Conservation (phyloP, 2,888 invertebrate genomes). For the Leptinotarsa peninsularis region DNA sequence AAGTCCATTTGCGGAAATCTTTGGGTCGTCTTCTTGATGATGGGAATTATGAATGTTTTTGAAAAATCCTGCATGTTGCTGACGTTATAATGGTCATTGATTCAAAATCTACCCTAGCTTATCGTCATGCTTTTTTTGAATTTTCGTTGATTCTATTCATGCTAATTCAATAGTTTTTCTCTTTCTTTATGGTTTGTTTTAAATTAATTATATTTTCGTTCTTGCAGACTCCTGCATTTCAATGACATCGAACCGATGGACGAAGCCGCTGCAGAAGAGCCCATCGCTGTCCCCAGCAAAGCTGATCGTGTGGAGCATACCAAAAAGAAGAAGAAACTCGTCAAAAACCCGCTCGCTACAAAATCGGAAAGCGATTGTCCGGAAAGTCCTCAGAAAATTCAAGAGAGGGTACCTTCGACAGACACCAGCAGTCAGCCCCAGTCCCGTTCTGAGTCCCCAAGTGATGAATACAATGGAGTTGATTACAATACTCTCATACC, state of each 20-base stretch:
- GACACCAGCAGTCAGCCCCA: constrained; percentile 51
- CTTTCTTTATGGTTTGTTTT: too few relatives aligned
- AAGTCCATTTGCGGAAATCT: too few relatives aligned
- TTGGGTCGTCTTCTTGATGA: too few relatives aligned
- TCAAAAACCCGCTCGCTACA: constrained; percentile 59
- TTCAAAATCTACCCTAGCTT: too few relatives aligned
- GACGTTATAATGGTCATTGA: too few relatives aligned
- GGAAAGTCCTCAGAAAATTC: constrained; percentile 57
- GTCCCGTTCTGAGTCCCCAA: constrained; percentile 62
- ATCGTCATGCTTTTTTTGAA: too few relatives aligned
- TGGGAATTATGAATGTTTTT: too few relatives aligned
- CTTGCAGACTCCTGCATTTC: constrained; percentile 77
- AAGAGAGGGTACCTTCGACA: constrained; percentile 60
- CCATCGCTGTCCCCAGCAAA: constrained; percentile 60
- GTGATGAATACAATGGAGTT: constrained; percentile 59
- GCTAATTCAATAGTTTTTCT: too few relatives aligned
- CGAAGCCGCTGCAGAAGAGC: constrained; percentile 69
- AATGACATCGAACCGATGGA: constrained; percentile 78
- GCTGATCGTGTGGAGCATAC: constrained; percentile 57
- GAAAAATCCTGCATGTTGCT: too few relatives aligned
- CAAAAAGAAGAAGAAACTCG: constrained; percentile 57
- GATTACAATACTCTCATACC: constrained; percentile 65
- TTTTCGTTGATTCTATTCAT: too few relatives aligned
- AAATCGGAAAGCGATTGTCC: constrained; percentile 52
- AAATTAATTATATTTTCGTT: neutral